Base-by-base conservation (phyloP, 2,797 vertebrate species). In the Apogon hyalosoma region DNA sequence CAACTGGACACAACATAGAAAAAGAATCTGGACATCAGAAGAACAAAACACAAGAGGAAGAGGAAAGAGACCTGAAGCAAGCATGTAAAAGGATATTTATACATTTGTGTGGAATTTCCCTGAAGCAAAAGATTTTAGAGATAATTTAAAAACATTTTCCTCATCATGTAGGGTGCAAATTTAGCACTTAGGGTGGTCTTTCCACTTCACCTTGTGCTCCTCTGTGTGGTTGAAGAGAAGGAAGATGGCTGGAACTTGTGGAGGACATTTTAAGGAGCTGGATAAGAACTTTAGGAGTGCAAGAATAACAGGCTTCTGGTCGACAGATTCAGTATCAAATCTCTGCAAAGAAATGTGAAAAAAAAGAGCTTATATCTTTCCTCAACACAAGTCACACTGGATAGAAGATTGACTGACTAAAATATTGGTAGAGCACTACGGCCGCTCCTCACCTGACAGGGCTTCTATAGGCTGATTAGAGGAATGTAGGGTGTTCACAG, bases 401-500 rank as follows among this genome's bases (percentile, higher is more conserved):
- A 16, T 1, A 15, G 14, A 0, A 11, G 16, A 0, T 4, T 11
- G 11, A 0, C 24, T 3, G 12, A 33, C 33, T 28, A 33, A 11
- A 1, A 42, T 11, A 1, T 38, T 45, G 13, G 49, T 28, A 38
- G 14, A 53, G 12, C 31, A 47, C 7, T 39, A 33, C 19, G 3
- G 38, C 16, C 3, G 14, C 3, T 38, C n/a, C 80, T 93, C 87
- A 96, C 96, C 96, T 89, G 96, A 93, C 73, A 95, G 90, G 83
- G 94, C 86, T 91, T 96, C 95, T 71, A 96, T 90, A 61, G 95
- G 88, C 79, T 94, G 94, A 88, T 87, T 92, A 24, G 92, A 88
- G 67, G 92, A 90, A 76, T 91, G 91, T 84, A 97, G 90, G 60
- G 93, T 77, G 85, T 90, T 94, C 65, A 94, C 87, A 48, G 92